Conservation (phyloP, 2,888 invertebrate species). For the Cyclophora punctaria region DNA sequence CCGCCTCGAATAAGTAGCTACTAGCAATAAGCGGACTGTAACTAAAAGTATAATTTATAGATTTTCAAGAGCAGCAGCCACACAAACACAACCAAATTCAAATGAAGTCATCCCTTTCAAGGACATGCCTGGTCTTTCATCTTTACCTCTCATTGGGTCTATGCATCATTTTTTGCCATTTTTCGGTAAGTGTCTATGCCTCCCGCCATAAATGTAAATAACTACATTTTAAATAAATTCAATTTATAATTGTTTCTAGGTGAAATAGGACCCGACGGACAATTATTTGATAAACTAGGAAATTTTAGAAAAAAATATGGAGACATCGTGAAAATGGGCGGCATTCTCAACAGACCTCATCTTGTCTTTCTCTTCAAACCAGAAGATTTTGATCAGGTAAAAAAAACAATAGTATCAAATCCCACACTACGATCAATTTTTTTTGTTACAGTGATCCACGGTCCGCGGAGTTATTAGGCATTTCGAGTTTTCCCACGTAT, state of each 20-base stretch:
- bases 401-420: too few relatives aligned
- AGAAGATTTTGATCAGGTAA: slow-evolving; percentile 41
- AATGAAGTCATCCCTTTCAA: slow-evolving; percentile 37
- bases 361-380: slow-evolving; percentile 54
- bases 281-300: slow-evolving; percentile 36
- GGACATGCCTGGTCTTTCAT: slow-evolving; percentile 51
- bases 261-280: slow-evolving; percentile 38
- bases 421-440: too few relatives aligned
- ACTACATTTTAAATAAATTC: too few relatives aligned
- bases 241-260: slow-evolving; percentile 21
- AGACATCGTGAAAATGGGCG: slow-evolving; percentile 47
- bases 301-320: slow-evolving; percentile 43
- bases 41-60: too few relatives aligned
- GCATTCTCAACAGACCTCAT: slow-evolving; percentile 40
- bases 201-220: too few relatives aligned
- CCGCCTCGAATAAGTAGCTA: too few relatives aligned
- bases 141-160: slow-evolving; percentile 50
- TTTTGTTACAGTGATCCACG: too few relatives aligned
- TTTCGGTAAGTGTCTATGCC: too few relatives aligned
- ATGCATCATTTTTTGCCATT: slow-evolving; percentile 38
- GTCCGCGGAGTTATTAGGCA: too few relatives aligned
- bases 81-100: slow-evolving; percentile 2
- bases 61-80: not conserved
- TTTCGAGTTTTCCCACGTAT: too few relatives aligned
- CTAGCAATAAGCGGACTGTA: too few relatives aligned